A percentile compares a stretch with the other conserved stretches of the same genome.
phyloP scores from a whole-genome alignment of 2,888 invertebrate species.

The Patella ulyssiponensis region DNA sequence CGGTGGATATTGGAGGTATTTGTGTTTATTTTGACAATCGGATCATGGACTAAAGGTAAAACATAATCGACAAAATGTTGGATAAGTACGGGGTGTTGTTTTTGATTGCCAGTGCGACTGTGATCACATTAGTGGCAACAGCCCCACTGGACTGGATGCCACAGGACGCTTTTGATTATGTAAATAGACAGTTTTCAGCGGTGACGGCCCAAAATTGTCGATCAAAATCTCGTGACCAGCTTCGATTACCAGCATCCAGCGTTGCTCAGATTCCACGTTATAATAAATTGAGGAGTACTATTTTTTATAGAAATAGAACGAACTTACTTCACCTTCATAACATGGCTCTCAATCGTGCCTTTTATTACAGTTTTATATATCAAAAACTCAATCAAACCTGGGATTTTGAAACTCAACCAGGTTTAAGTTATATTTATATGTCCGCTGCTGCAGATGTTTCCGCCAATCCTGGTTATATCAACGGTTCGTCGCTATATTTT shows the following conservation, averaged over 20 bases:
- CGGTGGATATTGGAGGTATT: not conserved
- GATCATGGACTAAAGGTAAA: slow-evolving; percentile 5
- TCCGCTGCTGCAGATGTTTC: slow-evolving; percentile 96
- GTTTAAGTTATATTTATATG: slow-evolving; percentile 97
- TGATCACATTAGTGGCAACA: slow-evolving; percentile 16
- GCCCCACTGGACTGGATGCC: slow-evolving; percentile 85
- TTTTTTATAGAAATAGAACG: slow-evolving; percentile 88
- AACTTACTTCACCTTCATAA: slow-evolving; percentile 93
- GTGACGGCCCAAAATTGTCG: slow-evolving; percentile 91
- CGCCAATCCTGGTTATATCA: slow-evolving; percentile 87
- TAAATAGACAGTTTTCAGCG: slow-evolving; percentile 86
- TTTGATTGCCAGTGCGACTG: slow-evolving; percentile 37
- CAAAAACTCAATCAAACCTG: slow-evolving; percentile 59
- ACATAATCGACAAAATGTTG: slow-evolving; percentile 10
- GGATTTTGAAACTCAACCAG: slow-evolving; percentile 89
- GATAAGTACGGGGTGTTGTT: slow-evolving; percentile 37
- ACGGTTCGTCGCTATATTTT: slow-evolving; percentile 90
- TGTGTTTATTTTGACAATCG: not conserved
- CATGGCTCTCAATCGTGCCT: slow-evolving; percentile 94
- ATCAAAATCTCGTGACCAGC: slow-evolving; percentile 86
- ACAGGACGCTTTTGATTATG: slow-evolving; percentile 90
- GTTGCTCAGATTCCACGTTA: slow-evolving; percentile 82
- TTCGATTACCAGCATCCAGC: slow-evolving; percentile 86
- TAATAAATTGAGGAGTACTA: slow-evolving; percentile 78
- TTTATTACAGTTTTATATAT: slow-evolving; percentile 77